These are phyloP conservation scores for Nyctalus aviator DNA, from an alignment of 2,797 vertebrate species.

Conservation along the genomic window DNA sequence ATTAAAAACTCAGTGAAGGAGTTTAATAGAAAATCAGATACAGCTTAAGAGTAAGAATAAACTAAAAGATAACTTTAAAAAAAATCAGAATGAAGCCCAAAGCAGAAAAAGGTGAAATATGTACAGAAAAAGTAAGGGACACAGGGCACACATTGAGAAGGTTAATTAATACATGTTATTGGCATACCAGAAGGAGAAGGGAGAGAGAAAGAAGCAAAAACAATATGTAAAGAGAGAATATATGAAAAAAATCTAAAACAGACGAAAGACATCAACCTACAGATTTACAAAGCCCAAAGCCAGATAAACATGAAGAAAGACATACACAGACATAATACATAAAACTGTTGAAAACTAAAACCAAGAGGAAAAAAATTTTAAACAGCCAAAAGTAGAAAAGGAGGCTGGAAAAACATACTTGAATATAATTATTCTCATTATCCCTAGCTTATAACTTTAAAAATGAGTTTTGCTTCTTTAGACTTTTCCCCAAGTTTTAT, in stretches of 20 bases:
- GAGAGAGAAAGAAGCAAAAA: background rate
- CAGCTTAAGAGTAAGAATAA: background rate
- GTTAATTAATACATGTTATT: background rate
- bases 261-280: background rate
- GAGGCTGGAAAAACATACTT: background rate
- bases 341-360: background rate
- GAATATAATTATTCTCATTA: background rate
- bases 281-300: constrained; percentile 7
- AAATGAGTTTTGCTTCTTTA: background rate
- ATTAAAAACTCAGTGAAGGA: constrained; percentile 19
- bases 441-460: background rate
- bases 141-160: background rate
- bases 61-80: constrained; percentile 4
- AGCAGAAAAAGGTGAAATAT: background rate
- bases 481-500: background rate
- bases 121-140: background rate
- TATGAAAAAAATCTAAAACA: background rate
- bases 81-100: constrained; percentile 10
- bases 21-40: background rate
- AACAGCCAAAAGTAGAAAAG: background rate
- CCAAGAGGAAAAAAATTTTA: background rate
- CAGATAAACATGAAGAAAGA: background rate
- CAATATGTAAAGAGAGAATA: background rate
- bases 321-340: background rate
- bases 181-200: background rate